Evolutionary conservation across 1,140 invertebrate species (phyloP), one percentile per base, ranked within the genome.

Genomic region (Belonocnema kinseyi): DNA sequence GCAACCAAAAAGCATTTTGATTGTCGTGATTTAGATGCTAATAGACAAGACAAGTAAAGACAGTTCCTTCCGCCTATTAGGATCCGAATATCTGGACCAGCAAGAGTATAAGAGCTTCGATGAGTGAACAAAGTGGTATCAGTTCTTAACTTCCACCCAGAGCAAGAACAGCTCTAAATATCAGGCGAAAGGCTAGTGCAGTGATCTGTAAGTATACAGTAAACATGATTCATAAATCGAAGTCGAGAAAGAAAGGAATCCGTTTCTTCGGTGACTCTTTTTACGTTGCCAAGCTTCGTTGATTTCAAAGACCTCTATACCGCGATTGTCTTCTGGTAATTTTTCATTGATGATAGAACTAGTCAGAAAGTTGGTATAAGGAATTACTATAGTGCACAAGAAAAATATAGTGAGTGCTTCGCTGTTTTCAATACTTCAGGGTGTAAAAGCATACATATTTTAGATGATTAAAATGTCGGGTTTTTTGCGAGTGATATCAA

Each of bases 111-210:
- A 85, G 82, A 85, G 80, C 77, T 83, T 74, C 76, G 78, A 77
- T 81, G 77, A 77, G 54, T 79, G 77, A 77, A 61, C 50, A 66
- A 75, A 74, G 54, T 80, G 16, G 76, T 83, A 85, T 83, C 84
- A 85, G 84, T 85, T 83, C 77, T 82, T 78, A 83, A 80, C 82
- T 82, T 80, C 82, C 78, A 82, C 78, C 80, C 82, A 77, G 84
- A 83, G 84, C 82, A 81, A 81, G 80, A 80, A 81, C 80, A 85
- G 79, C 78, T 78, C 80, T 83, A 78, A 77, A 78, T 83, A 76
- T 74, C 72, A 74, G 80, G 75, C 71, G 33, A 77, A 76, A 73
- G n/a, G 61, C 21, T 56, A 46, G 61, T 40, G 54, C 66, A 10
- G 26, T 77, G 72, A 81, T 77, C 76, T 77, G 82, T 83, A 76